Base-by-base conservation (phyloP, 2,797 vertebrate genomes). In the Galaxias olidus region DNA sequence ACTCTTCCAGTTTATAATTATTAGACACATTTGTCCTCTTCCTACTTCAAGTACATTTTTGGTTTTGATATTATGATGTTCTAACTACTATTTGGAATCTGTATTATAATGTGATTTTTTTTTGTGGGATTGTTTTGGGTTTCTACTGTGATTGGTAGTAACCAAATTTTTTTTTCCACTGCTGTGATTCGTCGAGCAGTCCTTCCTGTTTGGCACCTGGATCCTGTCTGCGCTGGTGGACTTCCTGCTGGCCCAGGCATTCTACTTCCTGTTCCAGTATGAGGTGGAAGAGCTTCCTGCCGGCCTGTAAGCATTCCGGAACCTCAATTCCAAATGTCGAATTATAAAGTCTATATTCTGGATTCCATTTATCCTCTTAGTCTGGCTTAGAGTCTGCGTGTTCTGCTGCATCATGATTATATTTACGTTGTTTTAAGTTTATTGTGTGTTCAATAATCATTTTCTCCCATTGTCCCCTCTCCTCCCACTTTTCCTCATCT, bases 191-290 rank as follows among this genome's bases (percentile, higher is more conserved):
- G 70, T 45, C 59, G 76, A 78, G 61, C 50, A 99, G 97, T 99
- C 97, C 45, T 98, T 96, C 87, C 89, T 99, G 74, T 77, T 98
- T 74, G 96, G 94, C 20, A 85, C 91, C 47, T 99, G 97, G 97
- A 88, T 94, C 86, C 87, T 99, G 46, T 96, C 96, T 56, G 94
- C 90, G 1, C 77, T 96, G 63, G 87, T 93, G 84, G 97, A 99
- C 84, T 79, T 94, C 62, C 78, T 98, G 69, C 85, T 98, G 53
- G 91, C 91, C 44, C 92, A 95, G 86, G 81, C 85, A 0, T 62
- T 94, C 73, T 85, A 90, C 63, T 90, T 89, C 81, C 66, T 93
- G 13, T 94, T 95, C 85, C 92, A 93, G 49, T 84, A 95, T 65
- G 86, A 93, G 70, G 92, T 96, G 74, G 93, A 88, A 78, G 91